A percentile compares a stretch with the other conserved stretches of the same genome.
These are phyloP conservation scores for Megaceryle maxima DNA, from an alignment of 2,113 vertebrate genomes.

Conservation along the genomic window DNA sequence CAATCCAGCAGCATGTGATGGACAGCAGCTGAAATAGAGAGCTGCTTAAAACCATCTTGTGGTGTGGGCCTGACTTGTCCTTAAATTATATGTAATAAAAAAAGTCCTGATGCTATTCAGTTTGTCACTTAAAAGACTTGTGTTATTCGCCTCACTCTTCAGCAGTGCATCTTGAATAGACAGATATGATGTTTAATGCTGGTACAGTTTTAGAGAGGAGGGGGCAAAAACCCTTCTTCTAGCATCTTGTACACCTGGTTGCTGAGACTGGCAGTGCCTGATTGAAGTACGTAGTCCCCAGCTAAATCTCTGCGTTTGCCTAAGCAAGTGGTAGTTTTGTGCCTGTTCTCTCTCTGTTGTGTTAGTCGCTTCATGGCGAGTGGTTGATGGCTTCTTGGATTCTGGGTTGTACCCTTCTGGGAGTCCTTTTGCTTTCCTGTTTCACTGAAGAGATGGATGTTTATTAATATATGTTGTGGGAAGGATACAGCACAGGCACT, in stretches of 20 bases:
- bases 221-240: neutral
- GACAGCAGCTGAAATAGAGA: neutral
- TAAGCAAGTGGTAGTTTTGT: neutral
- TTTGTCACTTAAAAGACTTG: neutral
- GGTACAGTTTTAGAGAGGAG: neutral
- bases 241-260: neutral
- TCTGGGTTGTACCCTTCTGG: neutral
- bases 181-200: neutral
- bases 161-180: neutral
- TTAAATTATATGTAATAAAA: neutral
- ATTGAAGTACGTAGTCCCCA: neutral
- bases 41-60: neutral
- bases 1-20: neutral
- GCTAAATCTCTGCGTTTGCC: neutral
- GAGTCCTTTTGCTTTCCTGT: neutral
- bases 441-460: neutral
- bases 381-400: neutral
- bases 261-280: neutral
- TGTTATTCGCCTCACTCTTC: neutral
- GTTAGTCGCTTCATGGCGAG: neutral
- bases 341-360: neutral
- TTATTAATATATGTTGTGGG: fast-evolving
- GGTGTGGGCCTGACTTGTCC: neutral
- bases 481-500: neutral
- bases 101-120: neutral